A percentile compares a stretch with the other conserved stretches of the same genome.
Conservation (phyloP, 2,113 vertebrate genomes). For the Gnathonemus longibarbis region DNA sequence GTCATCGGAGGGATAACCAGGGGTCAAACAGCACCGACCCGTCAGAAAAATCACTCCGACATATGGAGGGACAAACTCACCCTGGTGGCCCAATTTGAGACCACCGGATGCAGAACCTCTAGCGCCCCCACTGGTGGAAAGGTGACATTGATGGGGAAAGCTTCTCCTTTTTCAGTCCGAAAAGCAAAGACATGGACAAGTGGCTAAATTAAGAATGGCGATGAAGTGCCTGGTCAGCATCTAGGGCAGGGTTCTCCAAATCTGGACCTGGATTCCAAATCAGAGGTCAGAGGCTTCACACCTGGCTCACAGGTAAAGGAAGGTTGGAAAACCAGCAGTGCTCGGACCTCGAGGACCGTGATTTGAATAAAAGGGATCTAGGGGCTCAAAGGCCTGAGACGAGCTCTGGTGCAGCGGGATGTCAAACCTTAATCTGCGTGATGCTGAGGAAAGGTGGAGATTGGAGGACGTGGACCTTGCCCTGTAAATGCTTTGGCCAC, state of each 20-base stretch:
- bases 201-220: neutral
- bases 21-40: neutral
- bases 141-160: neutral
- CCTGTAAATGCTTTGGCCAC: neutral
- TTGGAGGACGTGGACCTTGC: neutral
- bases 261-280: too few species aligned
- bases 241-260: neutral
- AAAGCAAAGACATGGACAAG: neutral
- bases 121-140: neutral
- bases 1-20: neutral
- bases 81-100: neutral
- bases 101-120: neutral
- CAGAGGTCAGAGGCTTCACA: too few species aligned
- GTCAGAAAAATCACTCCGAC: neutral
- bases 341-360: too few species aligned
- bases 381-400: neutral
- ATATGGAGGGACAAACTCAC: neutral
- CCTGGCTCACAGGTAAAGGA: too few species aligned
- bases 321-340: too few species aligned
- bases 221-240: neutral
- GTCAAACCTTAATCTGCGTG: neutral
- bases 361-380: neutral
- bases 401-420: neutral
- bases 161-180: neutral
- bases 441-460: neutral